These are phyloP conservation scores for Eilema griseolum DNA, from an alignment of 2,888 invertebrate genomes.

Conservation along the genomic window DNA sequence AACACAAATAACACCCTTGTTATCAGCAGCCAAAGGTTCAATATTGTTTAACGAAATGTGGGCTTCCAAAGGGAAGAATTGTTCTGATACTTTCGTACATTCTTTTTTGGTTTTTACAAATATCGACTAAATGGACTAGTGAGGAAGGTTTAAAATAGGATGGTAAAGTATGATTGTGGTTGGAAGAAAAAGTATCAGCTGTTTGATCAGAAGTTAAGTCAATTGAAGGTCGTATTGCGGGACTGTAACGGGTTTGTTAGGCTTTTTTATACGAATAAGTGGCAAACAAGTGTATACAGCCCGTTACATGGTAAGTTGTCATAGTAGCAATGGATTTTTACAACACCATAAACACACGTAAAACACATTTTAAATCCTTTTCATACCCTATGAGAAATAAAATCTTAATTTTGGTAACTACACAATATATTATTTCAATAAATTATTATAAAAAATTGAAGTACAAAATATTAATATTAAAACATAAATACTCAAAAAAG, in stretches of 20 bases:
- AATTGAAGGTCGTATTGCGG: constrained; percentile 51
- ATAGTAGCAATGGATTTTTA: neutral
- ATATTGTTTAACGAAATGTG: constrained; percentile 18
- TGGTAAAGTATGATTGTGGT: constrained; percentile 6
- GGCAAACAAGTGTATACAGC: neutral
- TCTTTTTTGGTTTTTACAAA: constrained; percentile 2
- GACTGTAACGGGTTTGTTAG: constrained; percentile 22
- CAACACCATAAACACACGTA: neutral
- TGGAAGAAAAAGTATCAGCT: constrained; percentile 55
- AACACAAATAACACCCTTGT: constrained; percentile 39
- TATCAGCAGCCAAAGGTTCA: constrained; percentile 14
- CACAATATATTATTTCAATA: no score
- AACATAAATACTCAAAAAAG: no score
- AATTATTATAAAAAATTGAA: no score
- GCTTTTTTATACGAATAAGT: neutral
- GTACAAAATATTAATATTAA: no score
- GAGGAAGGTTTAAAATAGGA: neutral
- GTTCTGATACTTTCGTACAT: constrained; percentile 20
- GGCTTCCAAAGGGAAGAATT: constrained; percentile 22
- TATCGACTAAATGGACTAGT: constrained; percentile 1
- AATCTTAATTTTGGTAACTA: no score
- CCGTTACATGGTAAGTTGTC: neutral
- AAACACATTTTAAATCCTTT: no score
- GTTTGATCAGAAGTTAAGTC: constrained; percentile 48
- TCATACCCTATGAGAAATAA: no score